Evolutionary conservation across 2,797 vertebrate genomes (phyloP).

Genomic region (Crypturellus tataupa): DNA sequence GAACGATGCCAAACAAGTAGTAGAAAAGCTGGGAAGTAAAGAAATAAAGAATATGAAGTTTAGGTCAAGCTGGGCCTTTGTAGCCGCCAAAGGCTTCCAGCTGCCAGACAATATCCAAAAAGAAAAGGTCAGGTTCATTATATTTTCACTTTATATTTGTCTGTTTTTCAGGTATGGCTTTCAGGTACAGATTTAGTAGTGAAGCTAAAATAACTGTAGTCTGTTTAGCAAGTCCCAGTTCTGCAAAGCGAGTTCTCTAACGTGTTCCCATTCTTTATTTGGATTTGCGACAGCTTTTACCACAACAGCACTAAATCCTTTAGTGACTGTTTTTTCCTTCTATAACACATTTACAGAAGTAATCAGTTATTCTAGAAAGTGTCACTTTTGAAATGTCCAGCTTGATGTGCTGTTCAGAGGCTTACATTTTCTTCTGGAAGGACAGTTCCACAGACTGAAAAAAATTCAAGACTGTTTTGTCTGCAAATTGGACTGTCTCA

Average conservation of each 20-base stretch:
- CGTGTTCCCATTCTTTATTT: neutral
- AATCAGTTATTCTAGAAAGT: neutral
- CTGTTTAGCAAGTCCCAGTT: neutral
- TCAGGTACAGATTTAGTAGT: neutral
- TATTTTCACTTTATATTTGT: neutral
- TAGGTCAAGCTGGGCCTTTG: conserved; percentile 82
- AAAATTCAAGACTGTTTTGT: neutral
- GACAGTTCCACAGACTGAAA: neutral
- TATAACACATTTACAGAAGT: neutral
- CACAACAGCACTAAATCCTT: neutral
- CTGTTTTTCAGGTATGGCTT: neutral
- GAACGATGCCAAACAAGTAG: conserved; percentile 14
- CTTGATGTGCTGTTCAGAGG: neutral
- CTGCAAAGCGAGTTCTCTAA: neutral
- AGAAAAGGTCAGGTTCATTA: conserved; percentile 80
- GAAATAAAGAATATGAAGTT: conserved; percentile 79
- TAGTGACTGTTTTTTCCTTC: neutral
- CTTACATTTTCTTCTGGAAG: neutral
- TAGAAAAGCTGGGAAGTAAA: conserved; percentile 80
- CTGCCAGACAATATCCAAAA: conserved; percentile 75
- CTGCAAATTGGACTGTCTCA: neutral
- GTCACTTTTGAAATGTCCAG: neutral
- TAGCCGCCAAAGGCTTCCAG: conserved; percentile 78
- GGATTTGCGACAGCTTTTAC: neutral
- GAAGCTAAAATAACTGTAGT: neutral